Evolutionary conservation across 2,797 vertebrate species (phyloP).

Genomic region (Aphelocoma californica): DNA sequence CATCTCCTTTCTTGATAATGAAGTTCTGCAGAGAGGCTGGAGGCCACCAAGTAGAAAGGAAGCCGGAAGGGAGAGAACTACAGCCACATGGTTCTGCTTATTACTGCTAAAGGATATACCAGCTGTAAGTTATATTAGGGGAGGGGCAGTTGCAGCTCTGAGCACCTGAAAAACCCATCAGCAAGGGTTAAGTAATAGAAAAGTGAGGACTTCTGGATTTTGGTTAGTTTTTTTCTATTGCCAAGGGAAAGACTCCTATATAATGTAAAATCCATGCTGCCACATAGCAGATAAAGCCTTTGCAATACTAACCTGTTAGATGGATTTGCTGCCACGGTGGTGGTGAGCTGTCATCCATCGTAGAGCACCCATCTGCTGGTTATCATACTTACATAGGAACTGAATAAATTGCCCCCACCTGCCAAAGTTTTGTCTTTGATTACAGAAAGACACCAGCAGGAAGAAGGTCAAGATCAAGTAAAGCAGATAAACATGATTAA

Average conservation of each 20-base stretch:
- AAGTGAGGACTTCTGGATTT: not conserved
- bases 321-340: not conserved
- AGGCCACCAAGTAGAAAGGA: not conserved
- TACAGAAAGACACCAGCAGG: not conserved
- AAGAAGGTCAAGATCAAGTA: not conserved
- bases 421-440: not conserved
- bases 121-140: not conserved
- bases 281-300: not conserved
- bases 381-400: not conserved
- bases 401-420: not conserved
- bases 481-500: constrained; percentile 3
- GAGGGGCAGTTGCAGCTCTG: not conserved
- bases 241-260: not conserved
- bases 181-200: not conserved
- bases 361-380: not conserved
- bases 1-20: not conserved
- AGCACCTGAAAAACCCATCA: not conserved
- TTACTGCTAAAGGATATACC: not conserved
- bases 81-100: not conserved
- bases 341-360: not conserved
- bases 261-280: not conserved
- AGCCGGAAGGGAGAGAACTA: not conserved
- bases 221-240: not conserved
- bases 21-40: not conserved
- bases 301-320: not conserved